Evolutionary conservation across 2,113 vertebrate species (phyloP).

Genomic region (Herpetotheres cachinnans): DNA sequence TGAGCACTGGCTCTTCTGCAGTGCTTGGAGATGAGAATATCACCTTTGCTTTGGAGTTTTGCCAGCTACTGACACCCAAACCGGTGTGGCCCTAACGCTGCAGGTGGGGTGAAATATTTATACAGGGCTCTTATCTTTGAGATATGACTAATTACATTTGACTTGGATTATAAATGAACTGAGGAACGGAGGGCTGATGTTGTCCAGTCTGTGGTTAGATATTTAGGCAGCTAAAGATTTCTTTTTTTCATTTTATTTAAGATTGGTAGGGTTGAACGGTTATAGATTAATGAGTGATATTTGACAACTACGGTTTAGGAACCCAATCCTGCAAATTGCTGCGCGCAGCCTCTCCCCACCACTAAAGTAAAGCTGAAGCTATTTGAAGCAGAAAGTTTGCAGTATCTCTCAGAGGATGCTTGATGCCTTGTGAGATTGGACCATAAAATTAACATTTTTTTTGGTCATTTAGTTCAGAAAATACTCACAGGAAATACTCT

Average conservation of each 20-base stretch:
- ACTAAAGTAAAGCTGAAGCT: neutral
- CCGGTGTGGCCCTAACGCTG: neutral
- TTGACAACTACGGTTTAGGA: neutral
- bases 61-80: neutral
- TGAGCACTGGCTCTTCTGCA: neutral
- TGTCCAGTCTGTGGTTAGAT: neutral
- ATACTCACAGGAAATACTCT: constrained; percentile 58
- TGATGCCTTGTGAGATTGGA: constrained; percentile 39
- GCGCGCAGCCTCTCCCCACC: neutral
- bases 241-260: neutral
- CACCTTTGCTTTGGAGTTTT: neutral
- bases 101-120: neutral
- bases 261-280: neutral
- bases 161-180: neutral
- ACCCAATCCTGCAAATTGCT: neutral
- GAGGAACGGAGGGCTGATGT: neutral
- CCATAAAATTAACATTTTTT: constrained; percentile 44
- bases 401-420: neutral
- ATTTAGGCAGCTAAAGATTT: neutral
- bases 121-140: neutral
- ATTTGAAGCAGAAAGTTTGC: constrained; percentile 32
- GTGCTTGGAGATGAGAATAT: neutral
- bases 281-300: neutral
- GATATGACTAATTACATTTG: neutral
- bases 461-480: constrained; percentile 55